Evolutionary conservation across 2,113 vertebrate species (phyloP).

Genomic region (Microcebus murinus): DNA sequence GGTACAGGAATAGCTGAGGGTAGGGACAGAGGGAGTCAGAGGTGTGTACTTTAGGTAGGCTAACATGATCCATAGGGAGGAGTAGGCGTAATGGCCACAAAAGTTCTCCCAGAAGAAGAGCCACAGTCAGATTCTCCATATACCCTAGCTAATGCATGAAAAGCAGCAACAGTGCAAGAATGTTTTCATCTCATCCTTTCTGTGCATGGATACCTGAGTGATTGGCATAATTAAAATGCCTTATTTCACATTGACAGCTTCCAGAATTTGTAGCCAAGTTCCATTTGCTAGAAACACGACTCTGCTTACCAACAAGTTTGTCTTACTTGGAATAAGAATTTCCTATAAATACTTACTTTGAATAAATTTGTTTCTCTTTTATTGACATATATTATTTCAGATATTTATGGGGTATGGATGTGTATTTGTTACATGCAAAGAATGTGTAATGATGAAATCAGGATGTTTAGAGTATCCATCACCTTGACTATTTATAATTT

Average conservation of each 20-base stretch:
- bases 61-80: rapidly evolving
- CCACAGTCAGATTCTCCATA: not conserved
- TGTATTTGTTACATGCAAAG: no score
- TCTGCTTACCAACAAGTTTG: not conserved
- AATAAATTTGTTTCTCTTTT: not conserved
- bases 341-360: not conserved
- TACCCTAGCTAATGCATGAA: not conserved
- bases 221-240: not conserved
- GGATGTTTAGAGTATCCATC: no score
- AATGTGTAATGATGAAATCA: no score
- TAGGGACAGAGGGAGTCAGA: not conserved
- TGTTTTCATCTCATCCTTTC: not conserved
- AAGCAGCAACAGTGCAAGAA: not conserved
- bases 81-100: not conserved
- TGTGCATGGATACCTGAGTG: not conserved
- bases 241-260: not conserved
- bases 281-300: not conserved
- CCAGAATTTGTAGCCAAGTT: not conserved
- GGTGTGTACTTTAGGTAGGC: rapidly evolving
- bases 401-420: no score
- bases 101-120: not conserved
- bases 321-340: slow-evolving; percentile 20
- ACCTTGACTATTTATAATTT: no score
- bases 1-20: not conserved
- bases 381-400: no score